These are phyloP conservation scores for Orchesella flavescens DNA, from an alignment of 2,888 invertebrate genomes.

Conservation along the genomic window DNA sequence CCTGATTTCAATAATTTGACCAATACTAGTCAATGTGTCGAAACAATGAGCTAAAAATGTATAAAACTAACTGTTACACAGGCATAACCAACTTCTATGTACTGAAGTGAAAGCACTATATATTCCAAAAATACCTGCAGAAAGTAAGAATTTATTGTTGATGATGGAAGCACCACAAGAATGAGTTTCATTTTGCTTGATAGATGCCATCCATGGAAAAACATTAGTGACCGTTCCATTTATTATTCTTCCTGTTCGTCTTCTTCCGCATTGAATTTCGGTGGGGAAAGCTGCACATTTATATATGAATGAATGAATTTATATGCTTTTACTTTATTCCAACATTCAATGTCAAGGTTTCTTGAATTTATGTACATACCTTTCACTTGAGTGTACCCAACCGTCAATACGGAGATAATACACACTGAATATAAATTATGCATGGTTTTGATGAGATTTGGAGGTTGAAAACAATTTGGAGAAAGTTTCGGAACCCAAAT, in stretches of 20 bases:
- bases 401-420: conserved; percentile 21
- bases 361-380: conserved; percentile 17
- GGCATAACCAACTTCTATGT: too few species aligned
- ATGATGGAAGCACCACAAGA: conserved; percentile 46
- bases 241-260: conserved; percentile 22
- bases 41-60: too few species aligned
- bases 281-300: conserved; percentile 19
- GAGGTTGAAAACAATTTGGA: not conserved
- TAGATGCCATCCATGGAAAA: conserved; percentile 54
- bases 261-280: conserved; percentile 14
- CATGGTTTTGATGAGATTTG: conserved; percentile 1
- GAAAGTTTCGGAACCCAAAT: not conserved
- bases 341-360: conserved; percentile 44
- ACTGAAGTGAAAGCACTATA: not conserved
- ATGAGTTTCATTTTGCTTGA: conserved; percentile 41
- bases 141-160: too few species aligned
- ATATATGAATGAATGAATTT: not conserved
- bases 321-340: not conserved
- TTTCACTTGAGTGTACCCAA: conserved; percentile 38
- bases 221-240: not conserved
- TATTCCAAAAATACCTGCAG: conserved; percentile 9
- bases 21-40: not conserved
- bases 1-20: not conserved
- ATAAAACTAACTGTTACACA: not conserved
- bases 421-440: conserved; percentile 29